Base-by-base conservation (phyloP, 1,140 invertebrate species). In the Oedothorax gibbosus region DNA sequence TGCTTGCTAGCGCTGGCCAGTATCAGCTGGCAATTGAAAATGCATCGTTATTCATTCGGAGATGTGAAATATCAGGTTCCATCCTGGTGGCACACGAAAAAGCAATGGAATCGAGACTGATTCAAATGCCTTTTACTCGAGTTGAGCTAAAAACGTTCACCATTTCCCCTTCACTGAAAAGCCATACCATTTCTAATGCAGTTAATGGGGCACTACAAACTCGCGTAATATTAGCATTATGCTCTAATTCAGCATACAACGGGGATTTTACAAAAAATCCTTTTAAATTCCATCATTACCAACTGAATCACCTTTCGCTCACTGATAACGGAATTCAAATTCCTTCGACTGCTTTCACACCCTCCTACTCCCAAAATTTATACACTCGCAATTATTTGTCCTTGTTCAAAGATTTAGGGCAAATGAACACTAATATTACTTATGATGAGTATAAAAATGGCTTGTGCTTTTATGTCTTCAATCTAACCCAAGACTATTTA, bases 201-300 rank as follows among this genome's bases (percentile, higher is more conserved):
- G 64, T 66, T 10, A 66, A 66, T 7, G 12, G 64, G 2, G 18
- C 18, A 5, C 64, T 66, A 2, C 64, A 3, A 1, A 15, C 15
- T 12, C 15, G 64, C 4, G 10, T 66, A 20, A 66, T 66, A 18
- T 3, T 66, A 9, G 20, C 12, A 2, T 18, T 66, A 20, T 15
- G n/a, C 2, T 66, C 64, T 66, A 66, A 66, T 12, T 7, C 64
- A 18, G 64, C 64, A 66, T 66, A 18, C 7, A 66, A 66, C 18
- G 64, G 64, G n/a, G 64, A 66, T 66, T 66, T 66, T 9, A 66
- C n/a, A 66, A 66, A 66, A 20, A 66, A 66, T 66, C 64, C 64
- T 3, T 66, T 66, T 21, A 66, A 66, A 18, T 66, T 66, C 64
- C n/a, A 66, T 11, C n/a, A 66, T 66, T 66, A 68, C 35, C n/a